Evolutionary conservation across 2,113 vertebrate genomes (phyloP).

Genomic region (Scophthalmus maximus): DNA sequence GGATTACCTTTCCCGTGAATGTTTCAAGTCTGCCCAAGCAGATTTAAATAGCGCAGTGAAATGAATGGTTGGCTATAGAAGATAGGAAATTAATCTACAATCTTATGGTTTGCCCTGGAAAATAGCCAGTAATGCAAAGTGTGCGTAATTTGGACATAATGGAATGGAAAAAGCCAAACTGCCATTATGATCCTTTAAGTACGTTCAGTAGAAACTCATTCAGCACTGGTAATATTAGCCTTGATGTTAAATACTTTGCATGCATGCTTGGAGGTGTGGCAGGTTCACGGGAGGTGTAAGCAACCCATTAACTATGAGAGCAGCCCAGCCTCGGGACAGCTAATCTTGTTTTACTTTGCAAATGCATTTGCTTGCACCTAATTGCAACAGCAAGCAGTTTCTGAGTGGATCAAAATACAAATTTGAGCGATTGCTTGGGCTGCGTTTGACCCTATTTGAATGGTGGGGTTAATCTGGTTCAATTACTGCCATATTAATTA

Average conservation of each 20-base stretch:
- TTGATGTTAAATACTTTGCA: slow-evolving; percentile 37
- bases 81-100: slow-evolving; percentile 61
- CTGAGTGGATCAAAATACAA: slow-evolving; percentile 60
- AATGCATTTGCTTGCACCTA: slow-evolving; percentile 64
- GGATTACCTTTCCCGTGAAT: slow-evolving; percentile 52
- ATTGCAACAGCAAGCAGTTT: slow-evolving; percentile 49
- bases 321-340: slow-evolving; percentile 24
- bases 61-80: slow-evolving; percentile 44
- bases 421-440: slow-evolving; percentile 57
- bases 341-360: slow-evolving; percentile 72
- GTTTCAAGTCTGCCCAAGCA: slow-evolving; percentile 47
- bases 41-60: slow-evolving; percentile 46
- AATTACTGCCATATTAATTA: slow-evolving; percentile 57
- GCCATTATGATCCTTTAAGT: slow-evolving; percentile 35
- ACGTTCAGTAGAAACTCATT: slow-evolving; percentile 24
- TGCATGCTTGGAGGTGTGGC: slow-evolving; percentile 46
- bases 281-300: slow-evolving; percentile 45
- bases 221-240: slow-evolving; percentile 13
- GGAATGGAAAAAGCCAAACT: slow-evolving; percentile 46
- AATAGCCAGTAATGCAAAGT: slow-evolving; percentile 47
- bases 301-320: slow-evolving; percentile 52
- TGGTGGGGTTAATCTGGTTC: slow-evolving; percentile 55
- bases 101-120: slow-evolving; percentile 37
- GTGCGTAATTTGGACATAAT: slow-evolving; percentile 47
- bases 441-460: slow-evolving; percentile 49